Conservation (phyloP, 2,888 invertebrate species). For the Ophion ellenae region DNA sequence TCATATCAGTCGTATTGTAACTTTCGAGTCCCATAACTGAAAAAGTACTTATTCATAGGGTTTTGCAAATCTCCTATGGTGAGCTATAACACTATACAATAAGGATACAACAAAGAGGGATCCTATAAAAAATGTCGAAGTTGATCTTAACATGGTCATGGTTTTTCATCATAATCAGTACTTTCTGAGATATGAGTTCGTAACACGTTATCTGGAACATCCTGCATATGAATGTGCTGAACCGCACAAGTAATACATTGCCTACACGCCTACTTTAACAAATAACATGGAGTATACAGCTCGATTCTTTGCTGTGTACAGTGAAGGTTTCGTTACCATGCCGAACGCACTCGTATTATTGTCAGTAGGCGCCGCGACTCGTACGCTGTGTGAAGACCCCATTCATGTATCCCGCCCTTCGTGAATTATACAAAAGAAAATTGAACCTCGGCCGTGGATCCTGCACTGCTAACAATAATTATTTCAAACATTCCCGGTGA, state of each 20-base stretch:
- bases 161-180: too few relatives aligned
- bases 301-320: constrained; percentile 59
- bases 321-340: constrained; percentile 59
- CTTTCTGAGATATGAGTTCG: not conserved
- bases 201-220: not conserved
- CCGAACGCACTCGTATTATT: constrained; percentile 62
- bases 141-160: too few relatives aligned
- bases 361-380: constrained; percentile 74
- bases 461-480: not conserved
- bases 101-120: too few relatives aligned
- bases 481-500: constrained; percentile 31
- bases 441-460: not conserved
- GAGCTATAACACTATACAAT: too few relatives aligned
- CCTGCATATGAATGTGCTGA: not conserved
- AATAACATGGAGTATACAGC: constrained; percentile 52
- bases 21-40: too few relatives aligned
- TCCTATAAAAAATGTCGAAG: too few relatives aligned
- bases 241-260: constrained; percentile 42
- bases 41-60: too few relatives aligned
- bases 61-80: too few relatives aligned
- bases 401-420: constrained; percentile 12
- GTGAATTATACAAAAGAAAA: constrained; percentile 16
- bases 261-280: constrained; percentile 49
- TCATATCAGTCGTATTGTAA: too few relatives aligned
- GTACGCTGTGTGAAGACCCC: constrained; percentile 48